A percentile compares a stretch with the other conserved stretches of the same genome.
These are phyloP conservation scores for Dryococelus australis DNA, from an alignment of 2,888 invertebrate genomes.

Conservation along the genomic window DNA sequence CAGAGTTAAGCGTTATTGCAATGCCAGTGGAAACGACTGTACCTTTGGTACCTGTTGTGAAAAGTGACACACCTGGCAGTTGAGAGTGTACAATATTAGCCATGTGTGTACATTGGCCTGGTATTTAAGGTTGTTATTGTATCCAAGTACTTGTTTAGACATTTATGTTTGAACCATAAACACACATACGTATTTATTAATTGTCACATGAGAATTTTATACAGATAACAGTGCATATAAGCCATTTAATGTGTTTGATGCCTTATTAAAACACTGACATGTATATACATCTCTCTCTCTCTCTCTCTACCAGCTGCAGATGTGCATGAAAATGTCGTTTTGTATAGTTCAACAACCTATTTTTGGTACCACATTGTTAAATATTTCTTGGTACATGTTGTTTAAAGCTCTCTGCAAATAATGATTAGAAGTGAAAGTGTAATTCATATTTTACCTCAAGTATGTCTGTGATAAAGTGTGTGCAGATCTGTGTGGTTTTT, in stretches of 20 bases:
- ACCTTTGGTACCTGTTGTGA: neutral
- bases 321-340: neutral
- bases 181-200: slow-evolving; percentile 26
- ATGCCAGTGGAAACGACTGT: slow-evolving; percentile 33
- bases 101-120: neutral
- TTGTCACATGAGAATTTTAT: neutral
- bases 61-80: neutral
- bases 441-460: slow-evolving; percentile 1
- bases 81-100: neutral
- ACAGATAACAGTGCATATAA: slow-evolving; percentile 8
- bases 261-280: slow-evolving; percentile 7
- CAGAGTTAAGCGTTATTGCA: slow-evolving; percentile 41
- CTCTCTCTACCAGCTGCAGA: neutral
- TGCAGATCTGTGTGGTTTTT: neutral
- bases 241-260: neutral
- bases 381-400: neutral
- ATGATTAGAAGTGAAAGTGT: neutral
- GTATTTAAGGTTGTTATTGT: slow-evolving; percentile 21
- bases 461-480: slow-evolving; percentile 8
- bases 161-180: slow-evolving; percentile 13
- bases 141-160: neutral
- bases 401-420: neutral
- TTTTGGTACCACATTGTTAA: neutral
- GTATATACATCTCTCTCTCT: neutral
- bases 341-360: neutral